Conservation (phyloP, 2,888 invertebrate genomes). For the Hofmannophila pseudospretella region DNA sequence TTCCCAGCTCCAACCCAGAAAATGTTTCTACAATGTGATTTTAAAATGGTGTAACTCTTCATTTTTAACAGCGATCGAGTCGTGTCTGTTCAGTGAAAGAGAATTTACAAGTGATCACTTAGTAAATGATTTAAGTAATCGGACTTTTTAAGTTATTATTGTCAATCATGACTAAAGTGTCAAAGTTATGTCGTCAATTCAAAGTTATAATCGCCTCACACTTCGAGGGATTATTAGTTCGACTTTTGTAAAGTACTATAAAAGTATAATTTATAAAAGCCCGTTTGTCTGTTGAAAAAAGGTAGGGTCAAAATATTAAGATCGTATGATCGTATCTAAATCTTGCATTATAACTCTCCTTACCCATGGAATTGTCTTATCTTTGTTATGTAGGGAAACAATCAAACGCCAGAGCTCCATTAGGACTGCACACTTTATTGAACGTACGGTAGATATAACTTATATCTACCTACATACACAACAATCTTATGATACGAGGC, state of each 20-base stretch:
- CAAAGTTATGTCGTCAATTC: background rate
- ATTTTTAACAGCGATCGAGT: constrained; percentile 25
- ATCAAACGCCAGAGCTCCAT: too few species aligned
- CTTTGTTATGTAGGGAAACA: too few species aligned
- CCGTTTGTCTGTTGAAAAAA: too few species aligned
- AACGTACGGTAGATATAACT: too few species aligned
- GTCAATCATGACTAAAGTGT: background rate
- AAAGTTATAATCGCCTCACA: background rate
- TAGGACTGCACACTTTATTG: too few species aligned
- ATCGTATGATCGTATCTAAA: too few species aligned
- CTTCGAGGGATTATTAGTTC: background rate
- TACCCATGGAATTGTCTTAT: too few species aligned
- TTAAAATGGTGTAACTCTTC: constrained; percentile 52
- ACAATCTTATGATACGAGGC: too few species aligned
- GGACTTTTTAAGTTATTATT: too few species aligned
- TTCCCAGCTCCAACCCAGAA: constrained; percentile 55
- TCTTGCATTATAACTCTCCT: too few species aligned
- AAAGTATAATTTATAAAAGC: background rate
- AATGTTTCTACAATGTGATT: constrained; percentile 41
- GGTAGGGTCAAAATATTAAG: too few species aligned
- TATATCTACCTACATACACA: too few species aligned
- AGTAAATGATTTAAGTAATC: background rate
- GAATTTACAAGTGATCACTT: background rate
- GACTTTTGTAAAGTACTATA: background rate
- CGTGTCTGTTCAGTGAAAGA: background rate